These are phyloP conservation scores for Scrobipalpa atriplicella DNA, from an alignment of 2,888 invertebrate genomes.

Conservation along the genomic window DNA sequence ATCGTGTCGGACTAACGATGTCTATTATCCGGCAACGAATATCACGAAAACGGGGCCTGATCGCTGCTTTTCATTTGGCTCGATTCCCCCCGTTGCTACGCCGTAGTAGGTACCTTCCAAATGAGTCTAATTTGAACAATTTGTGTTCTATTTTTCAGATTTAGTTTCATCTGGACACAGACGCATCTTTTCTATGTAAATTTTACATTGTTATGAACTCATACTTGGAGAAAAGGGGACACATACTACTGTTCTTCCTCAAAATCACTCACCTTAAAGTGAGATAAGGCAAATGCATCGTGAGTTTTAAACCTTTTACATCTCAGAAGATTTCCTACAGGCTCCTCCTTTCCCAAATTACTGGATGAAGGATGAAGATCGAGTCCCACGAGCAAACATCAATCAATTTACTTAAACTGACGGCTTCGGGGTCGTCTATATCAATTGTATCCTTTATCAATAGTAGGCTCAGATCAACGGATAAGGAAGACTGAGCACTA, in stretches of 20 bases:
- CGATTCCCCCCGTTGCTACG: conserved; percentile 42
- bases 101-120: conserved; percentile 47
- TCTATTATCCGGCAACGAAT: conserved; percentile 69
- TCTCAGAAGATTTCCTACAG: background rate
- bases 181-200: too few species aligned
- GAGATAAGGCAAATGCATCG: too few species aligned
- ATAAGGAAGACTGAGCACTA: too few species aligned
- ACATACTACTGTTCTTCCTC: too few species aligned
- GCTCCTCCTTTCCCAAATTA: conserved; percentile 21
- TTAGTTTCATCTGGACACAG: too few species aligned
- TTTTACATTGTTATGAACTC: too few species aligned
- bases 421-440: conserved; percentile 57
- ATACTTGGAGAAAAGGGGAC: too few species aligned
- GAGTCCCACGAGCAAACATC: conserved; percentile 45
- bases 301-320: background rate
- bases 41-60: conserved; percentile 51
- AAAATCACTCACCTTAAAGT: too few species aligned
- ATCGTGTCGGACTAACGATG: conserved; percentile 73
- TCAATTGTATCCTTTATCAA: conserved; percentile 61
- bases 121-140: conserved; percentile 61
- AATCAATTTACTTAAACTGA: conserved; percentile 64
- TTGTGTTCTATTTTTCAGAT: conserved; percentile 37
- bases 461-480: conserved; percentile 2
- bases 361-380: conserved; percentile 44
- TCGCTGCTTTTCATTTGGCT: conserved; percentile 55